These are phyloP conservation scores for Diplazon laetatorius DNA, from an alignment of 2,888 invertebrate species.

Conservation along the genomic window DNA sequence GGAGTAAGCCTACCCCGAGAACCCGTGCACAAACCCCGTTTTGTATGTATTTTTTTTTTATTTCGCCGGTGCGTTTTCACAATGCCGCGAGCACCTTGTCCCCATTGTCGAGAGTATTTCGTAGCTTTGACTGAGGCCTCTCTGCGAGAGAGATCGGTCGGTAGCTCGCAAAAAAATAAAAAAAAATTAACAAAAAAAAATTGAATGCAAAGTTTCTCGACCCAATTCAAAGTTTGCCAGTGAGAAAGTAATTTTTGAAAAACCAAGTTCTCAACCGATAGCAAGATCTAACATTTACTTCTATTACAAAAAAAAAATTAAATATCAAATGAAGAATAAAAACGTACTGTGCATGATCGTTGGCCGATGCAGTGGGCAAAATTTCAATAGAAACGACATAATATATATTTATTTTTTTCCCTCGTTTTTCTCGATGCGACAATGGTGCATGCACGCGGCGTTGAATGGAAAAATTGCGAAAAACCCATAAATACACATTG, in stretches of 20 bases:
- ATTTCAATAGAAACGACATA: no score
- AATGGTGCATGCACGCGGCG: background rate
- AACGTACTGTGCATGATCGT: background rate
- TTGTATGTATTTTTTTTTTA: no score
- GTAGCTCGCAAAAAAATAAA: slow-evolving; percentile 36
- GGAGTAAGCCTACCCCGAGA: no score
- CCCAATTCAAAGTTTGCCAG: background rate
- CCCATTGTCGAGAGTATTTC: slow-evolving; percentile 54
- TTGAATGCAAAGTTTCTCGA: background rate
- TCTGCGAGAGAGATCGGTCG: slow-evolving; percentile 33
- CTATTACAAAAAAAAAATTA: background rate
- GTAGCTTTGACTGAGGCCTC: slow-evolving; percentile 50
- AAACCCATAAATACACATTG: slow-evolving; percentile 25
- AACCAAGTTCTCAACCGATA: background rate
- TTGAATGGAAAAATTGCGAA: background rate
- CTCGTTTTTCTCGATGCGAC: background rate
- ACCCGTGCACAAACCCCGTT: slow-evolving; percentile 40
- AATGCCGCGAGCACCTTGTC: slow-evolving; percentile 64
- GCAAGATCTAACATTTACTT: no score
- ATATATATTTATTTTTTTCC: background rate
- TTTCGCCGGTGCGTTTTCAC: slow-evolving; percentile 55
- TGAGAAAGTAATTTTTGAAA: background rate
- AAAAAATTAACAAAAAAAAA: no score
- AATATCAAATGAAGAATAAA: no score
- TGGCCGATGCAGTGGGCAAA: background rate